Evolutionary conservation across 2,113 vertebrate species (phyloP).

Genomic region (Tor tambroides): DNA sequence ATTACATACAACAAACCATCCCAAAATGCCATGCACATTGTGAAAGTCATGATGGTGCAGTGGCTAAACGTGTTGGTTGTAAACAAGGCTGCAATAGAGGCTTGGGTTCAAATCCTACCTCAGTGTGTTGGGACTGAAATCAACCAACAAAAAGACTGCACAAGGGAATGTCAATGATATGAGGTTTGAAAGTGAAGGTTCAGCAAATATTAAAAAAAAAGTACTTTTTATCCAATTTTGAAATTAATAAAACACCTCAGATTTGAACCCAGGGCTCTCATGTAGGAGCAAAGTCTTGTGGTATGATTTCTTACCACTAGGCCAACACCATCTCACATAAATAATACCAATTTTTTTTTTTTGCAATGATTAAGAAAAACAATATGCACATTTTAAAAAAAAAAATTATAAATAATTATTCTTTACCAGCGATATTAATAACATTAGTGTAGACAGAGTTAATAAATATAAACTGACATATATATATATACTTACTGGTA

Average conservation of each 20-base stretch:
- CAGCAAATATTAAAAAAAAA: not conserved
- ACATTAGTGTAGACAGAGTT: not conserved
- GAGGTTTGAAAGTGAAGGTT: not conserved
- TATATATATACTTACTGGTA: constrained; percentile 84
- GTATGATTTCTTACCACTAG: not conserved
- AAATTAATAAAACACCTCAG: not conserved
- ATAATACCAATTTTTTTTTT: not conserved
- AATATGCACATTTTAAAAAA: not conserved
- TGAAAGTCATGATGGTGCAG: not conserved
- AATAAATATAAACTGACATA: not conserved
- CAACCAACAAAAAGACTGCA: not conserved
- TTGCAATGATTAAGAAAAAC: not conserved
- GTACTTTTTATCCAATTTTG: not conserved
- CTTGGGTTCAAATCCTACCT: not conserved
- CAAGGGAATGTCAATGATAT: not conserved
- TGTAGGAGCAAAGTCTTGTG: not conserved
- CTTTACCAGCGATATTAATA: not conserved
- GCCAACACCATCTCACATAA: not conserved
- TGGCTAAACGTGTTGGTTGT: not conserved
- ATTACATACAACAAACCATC: not conserved
- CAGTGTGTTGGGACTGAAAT: not conserved
- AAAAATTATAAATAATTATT: not conserved
- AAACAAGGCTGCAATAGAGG: not conserved
- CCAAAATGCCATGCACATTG: not conserved
- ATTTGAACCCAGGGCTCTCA: not conserved